Conservation (phyloP, 30 jellyfish, hydroid and myxozoan genomes). For the Haliclystus octoradiatus region DNA sequence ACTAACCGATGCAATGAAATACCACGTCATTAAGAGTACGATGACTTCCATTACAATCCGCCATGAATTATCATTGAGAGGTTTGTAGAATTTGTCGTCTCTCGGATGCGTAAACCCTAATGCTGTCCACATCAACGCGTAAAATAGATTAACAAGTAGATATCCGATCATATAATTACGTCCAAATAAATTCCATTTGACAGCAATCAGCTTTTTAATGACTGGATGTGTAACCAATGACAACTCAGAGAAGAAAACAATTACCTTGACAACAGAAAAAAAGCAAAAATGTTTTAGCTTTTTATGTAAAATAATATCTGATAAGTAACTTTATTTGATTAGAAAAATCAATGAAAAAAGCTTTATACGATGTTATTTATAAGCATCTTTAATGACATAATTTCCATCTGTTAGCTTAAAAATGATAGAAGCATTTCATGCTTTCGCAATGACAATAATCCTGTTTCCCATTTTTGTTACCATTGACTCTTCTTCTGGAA, state of each 20-base stretch:
- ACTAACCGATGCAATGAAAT: slow-evolving; percentile 52
- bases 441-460: too few species aligned
- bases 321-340: too few species aligned
- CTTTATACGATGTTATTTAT: too few species aligned
- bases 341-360: too few species aligned
- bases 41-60: slow-evolving; percentile 48
- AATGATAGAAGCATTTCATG: too few species aligned
- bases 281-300: neutral
- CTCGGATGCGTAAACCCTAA: too few species aligned
- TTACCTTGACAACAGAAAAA: slow-evolving; percentile 21
- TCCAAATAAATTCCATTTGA: slow-evolving; percentile 69
- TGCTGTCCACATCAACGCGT: slow-evolving; percentile 54
- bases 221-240: slow-evolving; percentile 79
- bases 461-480: too few species aligned
- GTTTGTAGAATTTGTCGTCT: too few species aligned
- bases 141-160: slow-evolving; percentile 28
- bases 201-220: slow-evolving; percentile 49
- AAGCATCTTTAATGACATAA: too few species aligned
- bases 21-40: slow-evolving; percentile 40
- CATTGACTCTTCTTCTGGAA: too few species aligned
- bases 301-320: too few species aligned
- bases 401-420: too few species aligned
- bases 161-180: slow-evolving; percentile 29
- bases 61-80: slow-evolving; percentile 44
- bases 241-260: slow-evolving; percentile 47